Conservation (phyloP, 2,797 vertebrate species). For the Microchirus variegatus region DNA sequence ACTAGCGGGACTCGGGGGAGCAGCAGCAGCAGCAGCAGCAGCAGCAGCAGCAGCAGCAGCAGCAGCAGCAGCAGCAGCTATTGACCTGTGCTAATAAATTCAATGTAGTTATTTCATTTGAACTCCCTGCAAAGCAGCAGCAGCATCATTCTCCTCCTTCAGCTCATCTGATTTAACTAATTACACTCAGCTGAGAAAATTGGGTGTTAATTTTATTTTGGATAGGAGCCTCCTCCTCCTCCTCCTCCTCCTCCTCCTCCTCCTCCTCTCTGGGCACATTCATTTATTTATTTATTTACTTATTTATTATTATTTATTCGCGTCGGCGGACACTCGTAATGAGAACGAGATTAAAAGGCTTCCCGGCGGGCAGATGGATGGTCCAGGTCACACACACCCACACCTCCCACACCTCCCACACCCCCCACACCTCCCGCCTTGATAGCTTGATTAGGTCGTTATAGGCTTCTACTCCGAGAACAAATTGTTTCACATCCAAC, state of each 20-base stretch:
- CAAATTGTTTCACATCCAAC: slow-evolving; percentile 97
- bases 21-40: slow-evolving; percentile 53
- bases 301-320: slow-evolving; percentile 79
- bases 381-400: slow-evolving; percentile 93
- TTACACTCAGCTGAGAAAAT: slow-evolving; percentile 93
- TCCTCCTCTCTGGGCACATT: slow-evolving; percentile 55
- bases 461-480: slow-evolving; percentile 89
- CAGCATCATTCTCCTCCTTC: slow-evolving; percentile 59
- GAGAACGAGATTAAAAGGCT: slow-evolving; percentile 92
- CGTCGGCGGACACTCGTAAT: slow-evolving; percentile 74
- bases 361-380: slow-evolving; percentile 92
- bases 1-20: slow-evolving; percentile 92
- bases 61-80: slow-evolving; percentile 78
- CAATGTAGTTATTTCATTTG: slow-evolving; percentile 91
- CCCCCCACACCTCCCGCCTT: slow-evolving; percentile 95
- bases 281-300: slow-evolving; percentile 66
- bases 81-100: slow-evolving; percentile 99
- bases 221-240: slow-evolving; percentile 56
- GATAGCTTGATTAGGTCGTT: slow-evolving; percentile 99
- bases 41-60: slow-evolving; percentile 73
- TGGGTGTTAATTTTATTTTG: slow-evolving; percentile 97
- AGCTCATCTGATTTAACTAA: slow-evolving; percentile 99
- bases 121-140: slow-evolving; percentile 76
- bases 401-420: slow-evolving; percentile 67
- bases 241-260: not conserved